Percentiles rank a stretch among this genome's conserved stretches.
phyloP scores from a whole-genome alignment of 2,888 invertebrate genomes.

The Embidobia sp. region DNA sequence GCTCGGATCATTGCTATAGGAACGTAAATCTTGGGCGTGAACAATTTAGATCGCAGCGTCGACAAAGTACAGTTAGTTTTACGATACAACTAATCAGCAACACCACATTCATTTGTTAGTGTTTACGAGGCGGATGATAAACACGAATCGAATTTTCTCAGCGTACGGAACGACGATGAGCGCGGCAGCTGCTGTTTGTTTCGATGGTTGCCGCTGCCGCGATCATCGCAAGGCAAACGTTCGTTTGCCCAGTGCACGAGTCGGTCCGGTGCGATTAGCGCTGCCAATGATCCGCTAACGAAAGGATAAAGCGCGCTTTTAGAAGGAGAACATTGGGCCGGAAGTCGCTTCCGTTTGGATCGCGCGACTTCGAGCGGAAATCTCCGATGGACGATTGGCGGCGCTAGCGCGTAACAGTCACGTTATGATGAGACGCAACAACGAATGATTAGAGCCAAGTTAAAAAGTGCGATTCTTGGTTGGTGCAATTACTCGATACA shows the following conservation, averaged over 20 bases:
- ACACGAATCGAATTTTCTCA: too few relatives aligned
- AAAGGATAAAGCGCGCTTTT: not conserved
- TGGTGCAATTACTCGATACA: conserved; percentile 62
- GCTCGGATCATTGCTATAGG: too few relatives aligned
- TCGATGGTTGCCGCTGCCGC: too few relatives aligned
- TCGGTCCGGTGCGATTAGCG: not conserved
- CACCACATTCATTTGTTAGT: too few relatives aligned
- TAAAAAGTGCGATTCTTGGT: conserved; percentile 60
- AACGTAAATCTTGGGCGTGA: too few relatives aligned
- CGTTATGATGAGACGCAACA: conserved; percentile 41
- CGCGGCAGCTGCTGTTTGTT: too few relatives aligned
- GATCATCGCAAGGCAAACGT: not conserved
- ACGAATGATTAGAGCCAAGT: conserved; percentile 60
- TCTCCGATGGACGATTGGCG: conserved; percentile 27
- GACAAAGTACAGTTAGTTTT: too few relatives aligned
- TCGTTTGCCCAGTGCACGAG: not conserved
- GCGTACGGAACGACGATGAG: too few relatives aligned
- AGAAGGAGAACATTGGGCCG: not conserved
- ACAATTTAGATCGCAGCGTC: too few relatives aligned
- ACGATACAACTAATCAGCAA: too few relatives aligned
- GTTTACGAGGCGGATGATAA: too few relatives aligned
- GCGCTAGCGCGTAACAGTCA: conserved; percentile 26
- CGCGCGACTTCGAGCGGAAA: conserved; percentile 15
- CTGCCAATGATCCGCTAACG: not conserved
- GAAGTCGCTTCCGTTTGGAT: conserved; percentile 31